Evolutionary conservation across 2,888 invertebrate genomes (phyloP).

Genomic region (Metallyticus violacea): DNA sequence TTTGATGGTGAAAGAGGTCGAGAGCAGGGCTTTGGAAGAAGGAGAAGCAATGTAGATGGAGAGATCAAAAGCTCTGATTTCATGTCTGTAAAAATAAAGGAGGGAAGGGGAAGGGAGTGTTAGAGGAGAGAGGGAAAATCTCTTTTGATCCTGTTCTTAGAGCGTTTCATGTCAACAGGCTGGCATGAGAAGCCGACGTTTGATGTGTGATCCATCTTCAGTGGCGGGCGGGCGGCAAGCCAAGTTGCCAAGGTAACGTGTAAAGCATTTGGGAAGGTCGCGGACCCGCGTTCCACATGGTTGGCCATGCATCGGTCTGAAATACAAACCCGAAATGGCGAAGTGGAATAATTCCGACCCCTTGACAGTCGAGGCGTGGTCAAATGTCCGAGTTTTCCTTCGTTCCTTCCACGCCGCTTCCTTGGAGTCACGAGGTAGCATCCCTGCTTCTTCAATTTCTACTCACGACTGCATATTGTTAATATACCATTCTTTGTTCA

Average conservation of each 20-base stretch:
- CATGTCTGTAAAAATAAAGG: conserved; percentile 27
- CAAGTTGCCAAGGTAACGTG: neutral
- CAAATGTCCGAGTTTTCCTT: neutral
- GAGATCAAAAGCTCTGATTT: conserved; percentile 34
- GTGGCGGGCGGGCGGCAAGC: neutral
- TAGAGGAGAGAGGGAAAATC: conserved; percentile 18
- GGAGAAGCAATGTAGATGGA: conserved; percentile 30
- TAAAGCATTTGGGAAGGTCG: neutral
- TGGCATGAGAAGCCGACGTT: conserved; percentile 21
- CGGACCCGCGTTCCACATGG: neutral
- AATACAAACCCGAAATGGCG: neutral
- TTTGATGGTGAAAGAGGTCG: conserved; percentile 26
- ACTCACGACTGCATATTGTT: too few relatives aligned
- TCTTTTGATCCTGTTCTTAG: conserved; percentile 33
- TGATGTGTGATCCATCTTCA: conserved; percentile 9
- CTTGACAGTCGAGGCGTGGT: neutral
- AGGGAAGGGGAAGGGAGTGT: neutral
- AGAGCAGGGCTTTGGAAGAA: conserved; percentile 13
- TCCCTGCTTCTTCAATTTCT: too few relatives aligned
- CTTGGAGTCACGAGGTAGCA: too few relatives aligned
- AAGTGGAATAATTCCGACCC: neutral
- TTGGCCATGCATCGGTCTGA: neutral
- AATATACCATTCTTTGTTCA: too few relatives aligned
- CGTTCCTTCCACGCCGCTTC: too few relatives aligned
- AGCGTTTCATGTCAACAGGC: conserved; percentile 30